Conservation (phyloP, 2,113 vertebrate species). For the Emberiza fucata region DNA sequence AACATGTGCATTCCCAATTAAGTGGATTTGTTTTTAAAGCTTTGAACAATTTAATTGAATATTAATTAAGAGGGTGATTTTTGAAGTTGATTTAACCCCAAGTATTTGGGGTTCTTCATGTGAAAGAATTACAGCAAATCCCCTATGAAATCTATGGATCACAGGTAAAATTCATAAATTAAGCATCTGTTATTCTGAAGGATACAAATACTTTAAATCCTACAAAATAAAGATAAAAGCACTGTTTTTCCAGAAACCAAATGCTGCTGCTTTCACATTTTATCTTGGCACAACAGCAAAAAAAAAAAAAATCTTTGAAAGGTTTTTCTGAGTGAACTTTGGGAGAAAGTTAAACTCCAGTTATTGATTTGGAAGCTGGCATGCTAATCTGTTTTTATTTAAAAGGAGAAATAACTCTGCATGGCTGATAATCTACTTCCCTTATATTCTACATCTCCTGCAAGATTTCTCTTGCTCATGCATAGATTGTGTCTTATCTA, state of each 20-base stretch:
- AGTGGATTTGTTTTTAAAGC: not conserved
- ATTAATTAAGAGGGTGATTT: not conserved
- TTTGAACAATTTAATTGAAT: not conserved
- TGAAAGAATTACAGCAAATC: not conserved
- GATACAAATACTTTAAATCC: not conserved
- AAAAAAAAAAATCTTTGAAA: not conserved
- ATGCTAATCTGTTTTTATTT: conserved; percentile 24
- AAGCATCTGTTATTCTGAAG: not conserved
- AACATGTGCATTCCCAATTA: not conserved
- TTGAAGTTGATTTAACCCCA: not conserved
- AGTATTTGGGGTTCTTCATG: rapidly evolving
- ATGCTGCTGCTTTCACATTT: not conserved
- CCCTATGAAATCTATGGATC: not conserved
- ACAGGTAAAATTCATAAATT: not conserved
- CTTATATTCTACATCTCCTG: conserved; percentile 15
- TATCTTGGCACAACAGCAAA: not conserved
- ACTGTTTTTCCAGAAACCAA: not conserved
- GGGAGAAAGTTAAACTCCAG: not conserved
- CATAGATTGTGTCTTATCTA: conserved; percentile 31
- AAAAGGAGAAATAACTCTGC: conserved; percentile 10
- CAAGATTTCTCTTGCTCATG: conserved; percentile 5
- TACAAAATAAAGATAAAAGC: not conserved
- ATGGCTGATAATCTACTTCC: conserved; percentile 14
- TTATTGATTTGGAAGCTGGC: not conserved
- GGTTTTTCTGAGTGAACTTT: not conserved